Conservation (phyloP, 2,888 invertebrate genomes). For the Polietes domitor region DNA sequence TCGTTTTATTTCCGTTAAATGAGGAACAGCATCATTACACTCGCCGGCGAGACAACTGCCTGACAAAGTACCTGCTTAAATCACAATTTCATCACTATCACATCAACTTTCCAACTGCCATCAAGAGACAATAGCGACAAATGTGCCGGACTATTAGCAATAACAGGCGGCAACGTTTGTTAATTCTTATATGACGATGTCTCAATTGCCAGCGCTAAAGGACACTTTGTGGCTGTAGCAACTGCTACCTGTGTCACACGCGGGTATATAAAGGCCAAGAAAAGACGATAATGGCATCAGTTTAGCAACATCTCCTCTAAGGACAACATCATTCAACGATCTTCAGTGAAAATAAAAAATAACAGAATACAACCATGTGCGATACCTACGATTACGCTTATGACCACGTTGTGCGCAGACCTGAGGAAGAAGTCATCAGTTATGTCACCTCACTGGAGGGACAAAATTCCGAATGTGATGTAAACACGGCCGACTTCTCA, state of each 20-base stretch:
- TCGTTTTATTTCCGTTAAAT: no score
- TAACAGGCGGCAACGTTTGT: no score
- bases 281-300: neutral
- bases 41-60: no score
- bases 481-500: neutral
- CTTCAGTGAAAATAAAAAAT: neutral
- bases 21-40: no score
- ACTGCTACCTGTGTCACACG: conserved; percentile 6
- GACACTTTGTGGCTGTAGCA: no score
- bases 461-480: neutral
- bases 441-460: neutral
- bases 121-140: no score
- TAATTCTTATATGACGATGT: neutral
- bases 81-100: no score
- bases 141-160: no score
- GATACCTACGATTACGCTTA: conserved; percentile 30
- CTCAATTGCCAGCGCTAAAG: neutral
- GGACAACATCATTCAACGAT: conserved; percentile 14
- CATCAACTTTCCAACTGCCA: no score
- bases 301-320: conserved; percentile 15
- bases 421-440: neutral
- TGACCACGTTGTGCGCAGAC: neutral
- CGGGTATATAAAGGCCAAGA: neutral
- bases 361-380: neutral
- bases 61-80: no score